These are phyloP conservation scores for Castor canadensis DNA, from an alignment of 2,113 vertebrate genomes.

Conservation along the genomic window DNA sequence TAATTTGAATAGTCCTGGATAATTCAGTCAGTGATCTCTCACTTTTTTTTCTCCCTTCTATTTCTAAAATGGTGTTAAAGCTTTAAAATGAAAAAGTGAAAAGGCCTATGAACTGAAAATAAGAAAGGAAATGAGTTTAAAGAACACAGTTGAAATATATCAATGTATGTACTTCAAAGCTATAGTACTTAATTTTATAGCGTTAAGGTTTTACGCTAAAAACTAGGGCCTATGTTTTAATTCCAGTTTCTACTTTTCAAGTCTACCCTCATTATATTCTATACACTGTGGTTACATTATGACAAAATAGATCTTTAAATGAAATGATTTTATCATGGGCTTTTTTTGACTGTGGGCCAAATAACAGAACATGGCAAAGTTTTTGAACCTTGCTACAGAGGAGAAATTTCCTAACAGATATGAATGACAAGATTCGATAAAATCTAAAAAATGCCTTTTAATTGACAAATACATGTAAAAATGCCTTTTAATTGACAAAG, in stretches of 20 bases:
- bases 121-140: slow-evolving; percentile 10
- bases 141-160: slow-evolving; percentile 4
- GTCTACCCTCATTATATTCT: not conserved
- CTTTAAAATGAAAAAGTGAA: not conserved
- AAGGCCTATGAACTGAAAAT: not conserved
- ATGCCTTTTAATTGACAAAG: not conserved
- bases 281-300: not conserved
- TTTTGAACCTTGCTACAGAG: not conserved
- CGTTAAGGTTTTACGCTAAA: slow-evolving; percentile 38
- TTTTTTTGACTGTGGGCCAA: slow-evolving; percentile 14
- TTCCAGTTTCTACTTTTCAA: not conserved
- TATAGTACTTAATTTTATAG: not conserved
- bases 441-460: slow-evolving; percentile 30
- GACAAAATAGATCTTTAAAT: slow-evolving; percentile 54
- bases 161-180: not conserved
- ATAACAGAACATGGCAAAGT: not conserved
- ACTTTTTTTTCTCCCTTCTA: not conserved
- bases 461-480: slow-evolving; percentile 8
- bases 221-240: not conserved
- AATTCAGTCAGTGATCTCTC: not conserved
- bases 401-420: slow-evolving; percentile 1
- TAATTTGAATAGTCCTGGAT: not conserved
- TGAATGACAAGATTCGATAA: slow-evolving; percentile 32
- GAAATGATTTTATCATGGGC: slow-evolving; percentile 7
- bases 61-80: not conserved